Base-by-base conservation (phyloP, 2,888 invertebrate genomes). In the Ypsolopha sequella region DNA sequence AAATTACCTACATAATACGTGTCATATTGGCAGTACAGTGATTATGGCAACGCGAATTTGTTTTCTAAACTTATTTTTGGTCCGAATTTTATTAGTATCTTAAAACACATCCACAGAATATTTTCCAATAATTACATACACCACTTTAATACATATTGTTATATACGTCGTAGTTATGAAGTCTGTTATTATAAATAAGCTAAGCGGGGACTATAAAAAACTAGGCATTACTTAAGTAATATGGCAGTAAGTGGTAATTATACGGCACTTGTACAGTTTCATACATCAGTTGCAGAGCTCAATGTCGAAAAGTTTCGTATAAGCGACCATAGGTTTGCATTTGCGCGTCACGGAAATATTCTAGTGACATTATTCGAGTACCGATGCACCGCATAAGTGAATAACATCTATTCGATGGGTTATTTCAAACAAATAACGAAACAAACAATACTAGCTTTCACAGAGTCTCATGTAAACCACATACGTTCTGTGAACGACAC, bases 41-140 rank as follows among this genome's bases (percentile, higher is more conserved):
- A 73, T 73, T 80, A 85, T 85, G 85, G 85, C 85, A 85, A 80
- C 82, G 75, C 78, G 81, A 84, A 84, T 82, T 80, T 80, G 80
- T 72, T 70, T 78, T 79, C 73, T 80, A 76, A 73, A 69, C 45
- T 73, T 80, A 80, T 84, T 84, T 85, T 85, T 85, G 85, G 85
- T 84, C 85, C 85, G 76, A 84, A 73, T 68, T 69, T 65, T 72
- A 34, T 52, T 53, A 65, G 66, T 74, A 78, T 24, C 68, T 65
- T 67, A 65, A 60, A 72, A 69, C 70, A 70, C 69, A 76, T 70
- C 45, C 73, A 74, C 76, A 76, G 65, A 66, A 65, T 66, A 71
- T 67, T 61, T 60, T 65, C 49, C 68, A 70, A 73, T 66, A 76
- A 78, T 77, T 78, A 80, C 79, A 80, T 81, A 81, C 84, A 81